Conservation (phyloP, 2,888 invertebrate species). For the Netelia melanura region DNA sequence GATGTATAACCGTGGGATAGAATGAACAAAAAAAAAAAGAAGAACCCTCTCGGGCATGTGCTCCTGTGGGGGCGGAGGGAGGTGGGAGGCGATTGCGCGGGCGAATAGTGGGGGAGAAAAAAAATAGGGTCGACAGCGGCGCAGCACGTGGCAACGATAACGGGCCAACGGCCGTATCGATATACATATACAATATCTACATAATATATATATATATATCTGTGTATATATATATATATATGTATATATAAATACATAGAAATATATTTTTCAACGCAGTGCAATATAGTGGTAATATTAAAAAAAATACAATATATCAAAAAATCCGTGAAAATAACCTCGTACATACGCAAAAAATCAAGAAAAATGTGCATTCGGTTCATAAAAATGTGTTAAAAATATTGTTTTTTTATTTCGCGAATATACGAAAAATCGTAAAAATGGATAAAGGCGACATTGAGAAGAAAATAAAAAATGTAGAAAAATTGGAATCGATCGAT, state of each 20-base stretch:
- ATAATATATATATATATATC: neutral
- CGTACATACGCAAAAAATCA: too few relatives aligned
- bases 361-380: neutral
- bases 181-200: constrained; percentile 17
- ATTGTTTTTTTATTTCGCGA: too few relatives aligned
- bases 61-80: constrained; percentile 25
- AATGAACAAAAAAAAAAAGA: constrained; percentile 40
- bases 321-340: neutral
- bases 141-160: constrained; percentile 65
- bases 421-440: neutral
- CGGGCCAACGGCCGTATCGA: constrained; percentile 57
- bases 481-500: too few relatives aligned
- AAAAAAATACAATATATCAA: neutral
- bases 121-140: constrained; percentile 66
- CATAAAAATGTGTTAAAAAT: neutral
- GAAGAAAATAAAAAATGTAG: constrained; percentile 6
- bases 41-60: constrained; percentile 50
- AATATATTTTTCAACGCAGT: neutral
- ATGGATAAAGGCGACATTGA: neutral
- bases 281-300: neutral
- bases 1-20: constrained; percentile 9
- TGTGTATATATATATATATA: neutral
- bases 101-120: constrained; percentile 51
- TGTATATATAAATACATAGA: neutral
- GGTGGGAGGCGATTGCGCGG: constrained; percentile 44